Evolutionary conservation across 1,140 invertebrate genomes (phyloP), one percentile per base, ranked within the genome.

Genomic region (Andrena cerasifolii): DNA sequence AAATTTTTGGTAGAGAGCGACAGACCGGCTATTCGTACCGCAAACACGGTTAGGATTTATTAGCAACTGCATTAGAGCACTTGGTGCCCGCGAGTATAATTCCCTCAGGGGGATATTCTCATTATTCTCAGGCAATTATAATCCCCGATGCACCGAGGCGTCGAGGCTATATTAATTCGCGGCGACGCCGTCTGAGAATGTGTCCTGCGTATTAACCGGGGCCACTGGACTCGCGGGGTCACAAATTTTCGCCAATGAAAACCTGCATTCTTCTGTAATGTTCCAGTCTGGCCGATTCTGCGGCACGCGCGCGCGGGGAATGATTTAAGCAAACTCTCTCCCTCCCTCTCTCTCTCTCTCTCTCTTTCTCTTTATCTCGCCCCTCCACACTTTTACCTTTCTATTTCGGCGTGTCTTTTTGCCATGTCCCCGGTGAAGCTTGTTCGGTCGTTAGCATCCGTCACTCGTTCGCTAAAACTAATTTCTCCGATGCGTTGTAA

Each of bases 171-270:
- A 85, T 85, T 85, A 85, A 85, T 85, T 85, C 83, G 66, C 78
- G 79, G 28, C 79, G 83, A 82, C 83, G 79, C 83, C 79, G 84
- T 85, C 84, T 85, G 84, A 85, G 84, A 85, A 85, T 85, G 84
- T 77, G 84, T 77, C 61, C 53, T 49, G 61, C 67, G 79, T 75
- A 82, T 85, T 85, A 85, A 79, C 54, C 47, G 78, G 21, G 82
- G 82, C 79, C 83, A 76, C 65, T 84, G 79, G 82, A 84, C 82
- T 78, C 65, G 33, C 24, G 59, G 36, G 53, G 49, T 79, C 66
- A 36, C 79, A 84, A 84, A 53, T 84, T 84, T 85, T 75, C 62
- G 53, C 79, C 70, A 26, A 85, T 78, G 68, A 81, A 85, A 84
- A 74, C 61, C 43, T 66, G 26, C 56, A 51, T 75, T 71, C 72